Evolutionary conservation across 2,888 invertebrate genomes (phyloP), one percentile per base, ranked within the genome.

Genomic region (Callyntrura guangdongensis): DNA sequence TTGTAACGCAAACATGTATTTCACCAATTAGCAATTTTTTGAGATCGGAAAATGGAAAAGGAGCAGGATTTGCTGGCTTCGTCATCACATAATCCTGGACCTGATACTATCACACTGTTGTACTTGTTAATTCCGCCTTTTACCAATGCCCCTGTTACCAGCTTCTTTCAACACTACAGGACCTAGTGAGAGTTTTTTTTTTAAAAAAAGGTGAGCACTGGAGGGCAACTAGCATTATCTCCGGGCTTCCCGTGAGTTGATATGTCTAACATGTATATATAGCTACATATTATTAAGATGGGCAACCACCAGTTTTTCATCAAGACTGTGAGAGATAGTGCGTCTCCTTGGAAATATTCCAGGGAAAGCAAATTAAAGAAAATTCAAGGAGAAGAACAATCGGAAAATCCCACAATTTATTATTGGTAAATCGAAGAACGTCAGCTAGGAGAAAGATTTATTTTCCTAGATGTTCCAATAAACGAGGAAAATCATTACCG

Each of bases 341-440:
- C 45, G 56, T 77, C 25, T 81, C 36, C 14, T 87, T 86, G 91
- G 91, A 82, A 83, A 67, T 67, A 74, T 81, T 90, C 90, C 90
- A 90, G 85, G 69, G 90, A 90, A 90, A 86, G 90, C 90, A 90
- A 90, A 85, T 90, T 90, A 86, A 77, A 90, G 90, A 90, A 85
- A 90, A 79, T 90, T 67, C 90, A 69, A 81, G 90, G 45, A 83
- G 84, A 83, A 67, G 86, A 90, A 79, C 82, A 90, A 81, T 81
- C 85, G 90, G 59, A 69, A 85, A 77, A 90, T 90, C 90, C 85
- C 85, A 86, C 90, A 85, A 90, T 90, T 90, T 90, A 90, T 90
- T 90, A 90, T 90, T 90, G 85, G 90, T 85, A 90, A 90, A 85
- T 90, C 90, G 79, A 90, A 86, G 85, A 86, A 86, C 85, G 90